Evolutionary conservation across 2,888 invertebrate genomes (phyloP).

Genomic region (Xestia sexstrigata): DNA sequence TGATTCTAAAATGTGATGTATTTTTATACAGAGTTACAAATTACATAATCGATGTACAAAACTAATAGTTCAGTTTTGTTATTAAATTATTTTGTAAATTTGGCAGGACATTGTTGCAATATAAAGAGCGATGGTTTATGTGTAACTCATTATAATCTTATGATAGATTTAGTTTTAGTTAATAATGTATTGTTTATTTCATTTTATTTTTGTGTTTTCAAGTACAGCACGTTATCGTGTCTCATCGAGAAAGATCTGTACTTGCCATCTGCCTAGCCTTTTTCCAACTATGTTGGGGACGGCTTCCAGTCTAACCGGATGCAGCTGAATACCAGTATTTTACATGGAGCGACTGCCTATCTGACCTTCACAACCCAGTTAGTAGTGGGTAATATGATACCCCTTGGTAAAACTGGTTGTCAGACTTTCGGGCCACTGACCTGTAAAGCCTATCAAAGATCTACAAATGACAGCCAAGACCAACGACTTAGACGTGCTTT

Average conservation of each 20-base stretch:
- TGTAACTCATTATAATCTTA: slow-evolving; percentile 64
- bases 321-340: neutral
- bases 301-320: neutral
- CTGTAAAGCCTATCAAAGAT: no score
- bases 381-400: neutral
- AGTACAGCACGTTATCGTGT: slow-evolving; percentile 38
- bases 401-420: neutral
- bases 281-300: neutral
- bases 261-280: slow-evolving; percentile 8
- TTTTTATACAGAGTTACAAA: slow-evolving; percentile 72
- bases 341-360: neutral
- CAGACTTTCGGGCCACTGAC: no score
- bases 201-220: slow-evolving; percentile 42
- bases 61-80: slow-evolving; percentile 52
- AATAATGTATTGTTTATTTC: slow-evolving; percentile 50
- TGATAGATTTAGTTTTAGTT: slow-evolving; percentile 63
- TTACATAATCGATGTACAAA: slow-evolving; percentile 63
- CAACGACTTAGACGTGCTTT: no score
- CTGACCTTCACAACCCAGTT: neutral
- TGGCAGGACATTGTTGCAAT: slow-evolving; percentile 54
- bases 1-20: slow-evolving; percentile 75
- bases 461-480: no score
- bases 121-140: slow-evolving; percentile 46
- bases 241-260: slow-evolving; percentile 34
- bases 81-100: slow-evolving; percentile 59